Evolutionary conservation across 2,888 invertebrate species (phyloP), one percentile per base, ranked within the genome.

Genomic region (Rhogogaster chlorosoma): DNA sequence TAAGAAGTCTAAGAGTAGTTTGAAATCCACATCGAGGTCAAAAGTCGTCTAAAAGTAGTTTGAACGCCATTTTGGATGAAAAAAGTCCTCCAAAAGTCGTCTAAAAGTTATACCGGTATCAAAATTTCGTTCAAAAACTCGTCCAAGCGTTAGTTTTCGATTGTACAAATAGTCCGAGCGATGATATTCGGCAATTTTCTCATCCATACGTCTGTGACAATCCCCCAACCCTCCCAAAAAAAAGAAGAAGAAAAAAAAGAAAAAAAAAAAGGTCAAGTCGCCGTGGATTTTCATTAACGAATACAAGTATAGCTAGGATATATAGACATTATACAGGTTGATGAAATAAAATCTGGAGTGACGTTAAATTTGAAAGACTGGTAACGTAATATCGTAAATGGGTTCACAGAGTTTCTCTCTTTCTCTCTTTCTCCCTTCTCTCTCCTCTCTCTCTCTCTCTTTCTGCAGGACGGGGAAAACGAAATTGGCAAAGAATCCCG

Each of bases 401-500:
- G 80, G 80, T 80, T 80, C 80, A 26, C 32, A 15, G 53, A 53
- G 53, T 4, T 5, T 12, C 32, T 12, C 12, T 26, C 22, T 29
- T 6, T 12, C 0, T 26, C 26, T 29, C 2, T 53, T 0, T 36
- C 6, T 4, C 3, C 29, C 18, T n/a, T 70, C 32, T 36, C n/a
- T n/a, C 2, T 1, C 12, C 18, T n/a, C 53, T 53, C 29, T 49
- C 18, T 49, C 22, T 18, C 7, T n/a, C 9, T 71, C 71, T 42
- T 18, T 26, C 22, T 22, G 7, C 53, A 49, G 77, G n/a, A 53
- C 29, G 7, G 71, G 67, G 32, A 22, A 45, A 32, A 32, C 80
- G 38, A 83, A 83, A 83, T 83, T 83, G 83, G 83, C 83, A 83
- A 83, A 83, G 83, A 83, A 83, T 83, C 91, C 91, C 90, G 89